Evolutionary conservation across 2,888 invertebrate genomes (phyloP), one percentile per base, ranked within the genome.

Genomic region (Polylopha cassiicola): DNA sequence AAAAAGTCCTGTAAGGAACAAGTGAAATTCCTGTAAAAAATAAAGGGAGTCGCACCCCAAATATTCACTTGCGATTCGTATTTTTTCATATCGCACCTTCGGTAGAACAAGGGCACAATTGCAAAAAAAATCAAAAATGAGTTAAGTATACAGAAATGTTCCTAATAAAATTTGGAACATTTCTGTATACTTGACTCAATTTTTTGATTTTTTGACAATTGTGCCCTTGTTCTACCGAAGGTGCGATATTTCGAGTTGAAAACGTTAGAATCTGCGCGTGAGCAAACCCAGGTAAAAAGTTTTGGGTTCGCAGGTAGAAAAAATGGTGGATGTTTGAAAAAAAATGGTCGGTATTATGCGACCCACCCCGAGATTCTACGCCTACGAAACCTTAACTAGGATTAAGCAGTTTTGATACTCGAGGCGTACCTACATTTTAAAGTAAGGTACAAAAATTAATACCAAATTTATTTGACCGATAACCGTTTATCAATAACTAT

Each of bases 251-350:
- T n/a, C n/a, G n/a, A n/a, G n/a, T n/a, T n/a, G n/a, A n/a, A 70
- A 70, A 69, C 61, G 69, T 62, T 69, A 58, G 70, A 77, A 65
- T 80, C 81, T 81, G 82, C 84, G 84, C 74, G 56, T 41, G 55
- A 50, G 71, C 73, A 63, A 43, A 46, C 39, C 43, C 84, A 82
- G 82, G 82, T 82, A 84, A 73, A 66, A 55, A 54, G 31, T 61
- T 72, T 65, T 56, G 58, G 77, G 80, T 76, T 79, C 67, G 78
- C 84, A 84, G 84, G 84, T 84, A 84, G 80, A 82, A 84, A 82
- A 82, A 84, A 84, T 70, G 57, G 71, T 58, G 68, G 53, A 68
- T 69, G 64, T 69, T 62, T 61, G 24, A 46, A 39, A 66, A 75
- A 84, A 84, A 81, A 77, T 71, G 75, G 72, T 65, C 58, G 58